Base-by-base conservation (phyloP, 2,888 invertebrate species). In the Brachynemurus nebulosus region DNA sequence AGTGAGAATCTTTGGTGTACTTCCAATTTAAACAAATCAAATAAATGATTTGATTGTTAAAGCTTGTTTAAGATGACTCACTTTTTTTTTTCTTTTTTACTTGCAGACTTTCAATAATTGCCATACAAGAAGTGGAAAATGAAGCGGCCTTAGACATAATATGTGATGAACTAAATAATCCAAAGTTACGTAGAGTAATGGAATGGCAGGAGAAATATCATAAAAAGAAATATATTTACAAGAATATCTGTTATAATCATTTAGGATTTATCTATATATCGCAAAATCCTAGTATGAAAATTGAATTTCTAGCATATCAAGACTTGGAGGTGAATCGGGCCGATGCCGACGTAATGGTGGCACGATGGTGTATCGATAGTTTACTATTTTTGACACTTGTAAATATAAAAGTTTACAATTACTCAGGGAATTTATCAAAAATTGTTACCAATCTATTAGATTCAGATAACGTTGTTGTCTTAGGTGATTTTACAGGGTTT, bases 81-180 rank as follows among this genome's bases (percentile, higher is more conserved):
- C 9, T 9, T 23, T 9, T 23, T 35, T 37, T 44, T 46, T 47
- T 38, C 44, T 44, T 51, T 51, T 45, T 34, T 49, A 53, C 48
- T 61, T 64, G 40, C 62, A 84, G 84, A 54, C 72, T 83, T 62
- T 79, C 82, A 48, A 59, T 86, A 57, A 60, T 86, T 54, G 82
- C 80, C 47, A 67, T 86, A 18, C 86, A 86, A 66, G 86, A 84
- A 58, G 66, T 86, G 36, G 60, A 72, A 40, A 78, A 80, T 53
- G 70, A 69, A 49, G 70, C 71, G 14, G 79, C 83, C 12, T 61
- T 86, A 47, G 74, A 76, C 60, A 71, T 77, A 59, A 74, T 85
- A 45, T 79, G 78, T 54, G 72, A 75, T 46, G 81, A 82, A 62
- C 62, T 83, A 42, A 83, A 82, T 62, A 63, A 68, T 2, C 80